Evolutionary conservation across 2,797 vertebrate species (phyloP).

Genomic region (Echiichthys vipera): DNA sequence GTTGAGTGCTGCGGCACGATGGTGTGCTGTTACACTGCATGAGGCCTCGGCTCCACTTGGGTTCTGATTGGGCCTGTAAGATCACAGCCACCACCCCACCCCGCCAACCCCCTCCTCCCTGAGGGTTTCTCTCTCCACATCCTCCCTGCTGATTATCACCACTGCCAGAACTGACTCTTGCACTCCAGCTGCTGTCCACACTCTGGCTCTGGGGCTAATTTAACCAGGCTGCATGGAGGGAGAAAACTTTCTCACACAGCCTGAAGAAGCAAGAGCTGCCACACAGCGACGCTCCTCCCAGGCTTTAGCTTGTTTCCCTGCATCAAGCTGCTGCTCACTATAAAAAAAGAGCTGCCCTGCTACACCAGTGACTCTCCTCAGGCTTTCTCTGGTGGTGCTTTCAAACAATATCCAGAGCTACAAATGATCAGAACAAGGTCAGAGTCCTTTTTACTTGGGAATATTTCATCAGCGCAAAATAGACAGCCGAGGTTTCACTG

Average conservation of each 20-base stretch:
- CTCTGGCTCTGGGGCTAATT: constrained; percentile 81
- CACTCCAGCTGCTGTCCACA: constrained; percentile 85
- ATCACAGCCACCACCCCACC: constrained; percentile 70
- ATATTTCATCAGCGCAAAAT: constrained; percentile 55
- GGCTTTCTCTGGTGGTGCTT: constrained; percentile 28
- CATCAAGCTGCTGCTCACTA: constrained; percentile 28
- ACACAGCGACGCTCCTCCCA: constrained; percentile 27
- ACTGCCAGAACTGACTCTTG: constrained; percentile 81
- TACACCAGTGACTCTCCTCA: constrained; percentile 38
- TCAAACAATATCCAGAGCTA: constrained; percentile 67
- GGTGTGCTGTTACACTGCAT: constrained; percentile 83
- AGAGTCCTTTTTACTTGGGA: constrained; percentile 39
- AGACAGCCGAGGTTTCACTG: constrained; percentile 45
- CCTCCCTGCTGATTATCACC: constrained; percentile 86
- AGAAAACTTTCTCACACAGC: constrained; percentile 78
- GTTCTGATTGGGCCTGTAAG: constrained; percentile 85
- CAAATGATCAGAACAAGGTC: constrained; percentile 52
- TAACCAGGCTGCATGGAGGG: constrained; percentile 76
- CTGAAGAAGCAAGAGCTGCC: constrained; percentile 39
- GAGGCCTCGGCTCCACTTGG: constrained; percentile 82
- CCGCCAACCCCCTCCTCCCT: constrained; percentile 56
- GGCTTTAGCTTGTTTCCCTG: constrained; percentile 26
- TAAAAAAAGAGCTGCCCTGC: constrained; percentile 13
- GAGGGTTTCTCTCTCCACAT: constrained; percentile 82
- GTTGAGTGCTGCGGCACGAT: constrained; percentile 75